Base-by-base conservation (phyloP, 2,797 vertebrate genomes). In the Cyprinodon diabolis region DNA sequence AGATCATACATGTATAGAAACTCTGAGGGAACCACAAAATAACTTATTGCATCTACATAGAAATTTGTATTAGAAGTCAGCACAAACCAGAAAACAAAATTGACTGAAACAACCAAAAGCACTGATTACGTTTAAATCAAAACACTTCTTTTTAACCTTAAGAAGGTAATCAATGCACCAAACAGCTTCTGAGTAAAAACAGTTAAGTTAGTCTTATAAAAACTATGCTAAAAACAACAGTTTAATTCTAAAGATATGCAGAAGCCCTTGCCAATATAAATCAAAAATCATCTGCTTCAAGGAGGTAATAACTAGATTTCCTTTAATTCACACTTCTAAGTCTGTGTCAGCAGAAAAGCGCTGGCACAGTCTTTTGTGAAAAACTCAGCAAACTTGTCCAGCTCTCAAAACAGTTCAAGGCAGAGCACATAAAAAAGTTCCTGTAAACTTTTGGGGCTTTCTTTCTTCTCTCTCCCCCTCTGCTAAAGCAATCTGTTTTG, bases 401-500 rank as follows among this genome's bases (percentile, higher is more conserved):
- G 66, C 77, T 85, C 75, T 77, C 62, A 84, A 78, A 87, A 80
- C 75, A 76, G 58, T 71, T 78, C 73, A 75, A 72, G 65, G 68
- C 81, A 84, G 76, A 87, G 67, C 49, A 67, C 66, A 68, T 69
- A 65, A 84, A 91, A 92, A 92, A 94, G 91, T 92, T 91, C 63
- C 63, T 68, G 60, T 66, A 87, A 94, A 94, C 91, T 92, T 95
- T 90, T 62, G 62, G 84, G 80, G 79, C 69, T 82, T 66, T 78
- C 84, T 84, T 75, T 69, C 74, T 74, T 62, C 74, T 56, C 69
- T 47, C 52, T 78, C 63, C 72, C 37, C 68, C 71, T 84, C 77
- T 47, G 71, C 86, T 89, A 76, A 90, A 93, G 85, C 91, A 89
- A 88, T 92, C 89, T 91, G 90, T 91, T 93, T 91, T 91, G 89